A percentile compares a stretch with the other conserved stretches of the same genome.
phyloP scores from a whole-genome alignment of 2,113 vertebrate genomes.

The Acrocephalus kingi region DNA sequence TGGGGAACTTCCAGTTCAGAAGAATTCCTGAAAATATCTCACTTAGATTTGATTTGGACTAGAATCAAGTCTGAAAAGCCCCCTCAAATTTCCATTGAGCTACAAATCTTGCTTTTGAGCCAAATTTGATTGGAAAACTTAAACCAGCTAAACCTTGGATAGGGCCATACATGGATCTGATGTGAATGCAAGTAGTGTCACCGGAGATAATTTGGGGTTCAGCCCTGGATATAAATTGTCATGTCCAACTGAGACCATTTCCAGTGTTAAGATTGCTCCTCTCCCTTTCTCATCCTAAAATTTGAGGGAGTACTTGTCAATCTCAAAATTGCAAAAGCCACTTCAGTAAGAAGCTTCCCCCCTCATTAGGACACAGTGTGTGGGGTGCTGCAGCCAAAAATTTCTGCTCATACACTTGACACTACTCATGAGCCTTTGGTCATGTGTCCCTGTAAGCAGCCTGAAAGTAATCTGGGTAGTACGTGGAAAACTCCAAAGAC shows the following conservation, averaged over 20 bases:
- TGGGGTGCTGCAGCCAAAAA: background rate
- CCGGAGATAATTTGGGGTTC: background rate
- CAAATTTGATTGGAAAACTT: conserved; percentile 26
- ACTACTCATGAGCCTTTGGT: background rate
- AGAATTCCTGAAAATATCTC: conserved; percentile 69
- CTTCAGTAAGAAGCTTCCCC: background rate
- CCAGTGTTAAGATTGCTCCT: background rate
- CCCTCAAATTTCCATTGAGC: conserved; percentile 43
- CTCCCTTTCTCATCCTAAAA: background rate
- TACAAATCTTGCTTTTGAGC: conserved; percentile 20
- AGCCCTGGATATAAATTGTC: background rate
- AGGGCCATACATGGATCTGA: background rate
- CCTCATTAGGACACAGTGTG: background rate
- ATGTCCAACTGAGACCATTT: background rate
- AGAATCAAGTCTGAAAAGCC: conserved; percentile 52
- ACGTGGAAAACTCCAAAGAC: background rate
- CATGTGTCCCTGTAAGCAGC: background rate
- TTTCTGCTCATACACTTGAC: background rate
- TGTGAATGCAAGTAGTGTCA: background rate
- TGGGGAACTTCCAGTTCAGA: conserved; percentile 67
- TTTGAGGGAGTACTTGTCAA: background rate
- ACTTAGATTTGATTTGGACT: conserved; percentile 58
- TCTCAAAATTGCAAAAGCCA: background rate
- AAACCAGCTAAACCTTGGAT: background rate
- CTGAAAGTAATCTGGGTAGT: background rate